Evolutionary conservation across 2,888 invertebrate species (phyloP).

Genomic region (Diaperis boleti): DNA sequence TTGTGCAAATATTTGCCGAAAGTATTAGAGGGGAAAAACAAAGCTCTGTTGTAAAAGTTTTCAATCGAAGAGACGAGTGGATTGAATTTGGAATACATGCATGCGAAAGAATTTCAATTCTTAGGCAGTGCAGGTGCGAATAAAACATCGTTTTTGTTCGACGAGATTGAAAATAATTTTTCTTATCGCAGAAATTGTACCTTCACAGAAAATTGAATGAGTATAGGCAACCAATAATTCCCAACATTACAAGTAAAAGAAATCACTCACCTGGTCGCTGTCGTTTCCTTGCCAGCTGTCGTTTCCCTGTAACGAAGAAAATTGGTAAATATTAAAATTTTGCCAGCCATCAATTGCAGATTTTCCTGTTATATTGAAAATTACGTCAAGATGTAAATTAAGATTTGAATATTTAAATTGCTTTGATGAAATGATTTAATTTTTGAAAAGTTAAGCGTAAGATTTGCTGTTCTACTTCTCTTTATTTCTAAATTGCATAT

Average conservation of each 20-base stretch:
- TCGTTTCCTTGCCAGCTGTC: constrained; percentile 75
- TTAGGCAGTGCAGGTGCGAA: constrained; percentile 50
- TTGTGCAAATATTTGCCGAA: constrained; percentile 17
- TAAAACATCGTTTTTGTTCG: constrained; percentile 39
- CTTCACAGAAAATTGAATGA: neutral
- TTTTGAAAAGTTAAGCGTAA: neutral
- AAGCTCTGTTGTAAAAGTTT: constrained; percentile 11
- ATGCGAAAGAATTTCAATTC: constrained; percentile 43
- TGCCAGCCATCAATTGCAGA: constrained; percentile 27
- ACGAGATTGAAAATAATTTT: constrained; percentile 49
- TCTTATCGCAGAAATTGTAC: no score
- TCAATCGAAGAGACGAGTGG: constrained; percentile 31
- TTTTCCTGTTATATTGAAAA: constrained; percentile 22
- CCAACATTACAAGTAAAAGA: constrained; percentile 15
- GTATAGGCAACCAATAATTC: constrained; percentile 30
- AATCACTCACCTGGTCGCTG: constrained; percentile 70
- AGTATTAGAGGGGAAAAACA: constrained; percentile 16
- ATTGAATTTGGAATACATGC: constrained; percentile 28
- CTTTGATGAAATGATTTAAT: constrained; percentile 28
- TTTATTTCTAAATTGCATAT: neutral
- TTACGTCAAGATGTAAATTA: constrained; percentile 22
- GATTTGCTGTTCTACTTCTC: neutral
- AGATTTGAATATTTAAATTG: constrained; percentile 28
- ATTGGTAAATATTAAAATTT: constrained; percentile 32
- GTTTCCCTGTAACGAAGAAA: constrained; percentile 68